Evolutionary conservation across 2,888 invertebrate genomes (phyloP).

Genomic region (Steinernema carpocapsae): DNA sequence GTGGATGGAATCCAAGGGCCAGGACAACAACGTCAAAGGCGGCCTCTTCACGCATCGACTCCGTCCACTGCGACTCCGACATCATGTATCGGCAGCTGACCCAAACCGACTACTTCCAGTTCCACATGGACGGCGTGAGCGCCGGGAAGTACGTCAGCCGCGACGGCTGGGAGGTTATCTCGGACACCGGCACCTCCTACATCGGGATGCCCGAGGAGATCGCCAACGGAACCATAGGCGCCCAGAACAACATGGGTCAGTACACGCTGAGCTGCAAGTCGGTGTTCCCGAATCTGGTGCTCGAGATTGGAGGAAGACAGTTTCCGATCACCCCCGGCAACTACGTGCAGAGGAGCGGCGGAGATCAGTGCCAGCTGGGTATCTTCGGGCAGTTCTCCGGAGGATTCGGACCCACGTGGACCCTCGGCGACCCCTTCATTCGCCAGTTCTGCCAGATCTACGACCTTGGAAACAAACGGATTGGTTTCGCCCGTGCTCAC

Average conservation of each 20-base stretch:
- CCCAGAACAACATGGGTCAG: slow-evolving; percentile 20
- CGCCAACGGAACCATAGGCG: slow-evolving; percentile 47
- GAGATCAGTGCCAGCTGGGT: slow-evolving; percentile 6
- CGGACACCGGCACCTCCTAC: slow-evolving; percentile 60
- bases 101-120: slow-evolving; percentile 59
- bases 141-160: slow-evolving; percentile 46
- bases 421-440: slow-evolving; percentile 60
- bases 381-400: slow-evolving; percentile 39
- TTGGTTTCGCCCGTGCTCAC: slow-evolving; percentile 48
- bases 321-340: background rate
- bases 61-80: slow-evolving; percentile 47
- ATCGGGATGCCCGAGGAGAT: slow-evolving; percentile 49
- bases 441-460: slow-evolving; percentile 58
- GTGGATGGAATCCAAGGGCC: slow-evolving; percentile 52
- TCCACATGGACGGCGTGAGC: slow-evolving; percentile 42
- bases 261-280: background rate
- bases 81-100: slow-evolving; percentile 53
- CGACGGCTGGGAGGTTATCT: slow-evolving; percentile 53
- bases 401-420: slow-evolving; percentile 56
- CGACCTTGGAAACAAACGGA: slow-evolving; percentile 54
- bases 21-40: slow-evolving; percentile 50
- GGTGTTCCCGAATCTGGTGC: background rate
- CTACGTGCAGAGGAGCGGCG: background rate
- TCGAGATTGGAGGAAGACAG: background rate
- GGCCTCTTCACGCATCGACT: slow-evolving; percentile 54